Conservation (phyloP, 1,140 invertebrate species). For the Trichonephila clavipes region DNA sequence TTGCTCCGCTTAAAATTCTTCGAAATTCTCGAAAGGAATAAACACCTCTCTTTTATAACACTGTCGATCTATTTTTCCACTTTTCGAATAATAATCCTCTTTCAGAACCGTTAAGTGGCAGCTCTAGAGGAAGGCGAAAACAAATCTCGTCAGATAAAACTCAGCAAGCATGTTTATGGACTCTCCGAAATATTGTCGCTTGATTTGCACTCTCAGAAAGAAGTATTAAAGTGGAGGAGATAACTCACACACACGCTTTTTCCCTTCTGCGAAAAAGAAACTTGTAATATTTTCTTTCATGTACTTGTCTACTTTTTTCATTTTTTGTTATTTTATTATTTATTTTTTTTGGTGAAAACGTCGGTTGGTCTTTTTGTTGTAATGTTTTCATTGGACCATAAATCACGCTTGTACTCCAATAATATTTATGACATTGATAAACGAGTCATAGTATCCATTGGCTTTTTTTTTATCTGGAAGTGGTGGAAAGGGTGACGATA, state of each 20-base stretch:
- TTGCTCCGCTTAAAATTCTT: constrained; percentile 25
- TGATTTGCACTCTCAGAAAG: constrained; percentile 42
- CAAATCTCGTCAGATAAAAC: constrained; percentile 32
- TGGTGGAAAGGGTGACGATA: neutral
- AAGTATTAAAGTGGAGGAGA: neutral
- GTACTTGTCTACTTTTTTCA: too few relatives aligned
- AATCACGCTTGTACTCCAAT: constrained; percentile 64
- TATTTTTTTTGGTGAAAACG: neutral
- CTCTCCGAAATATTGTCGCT: constrained; percentile 59
- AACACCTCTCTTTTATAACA: constrained; percentile 6
- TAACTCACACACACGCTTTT: neutral
- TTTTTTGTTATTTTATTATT: neutral
- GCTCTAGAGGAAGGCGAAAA: neutral
- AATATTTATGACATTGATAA: constrained; percentile 69
- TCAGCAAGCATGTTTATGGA: constrained; percentile 19
- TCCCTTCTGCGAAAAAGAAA: neutral
- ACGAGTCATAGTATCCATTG: constrained; percentile 50
- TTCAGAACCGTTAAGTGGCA: constrained; percentile 39
- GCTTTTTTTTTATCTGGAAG: neutral
- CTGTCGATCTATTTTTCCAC: constrained; percentile 8
- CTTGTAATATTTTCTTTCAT: neutral
- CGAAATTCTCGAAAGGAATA: neutral
- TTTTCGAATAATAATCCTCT: constrained; percentile 45
- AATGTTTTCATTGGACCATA: constrained; percentile 42
- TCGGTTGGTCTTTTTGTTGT: constrained; percentile 43